Evolutionary conservation across 2,797 vertebrate genomes (phyloP), one percentile per base, ranked within the genome.

Genomic region (Helarctos malayanus): DNA sequence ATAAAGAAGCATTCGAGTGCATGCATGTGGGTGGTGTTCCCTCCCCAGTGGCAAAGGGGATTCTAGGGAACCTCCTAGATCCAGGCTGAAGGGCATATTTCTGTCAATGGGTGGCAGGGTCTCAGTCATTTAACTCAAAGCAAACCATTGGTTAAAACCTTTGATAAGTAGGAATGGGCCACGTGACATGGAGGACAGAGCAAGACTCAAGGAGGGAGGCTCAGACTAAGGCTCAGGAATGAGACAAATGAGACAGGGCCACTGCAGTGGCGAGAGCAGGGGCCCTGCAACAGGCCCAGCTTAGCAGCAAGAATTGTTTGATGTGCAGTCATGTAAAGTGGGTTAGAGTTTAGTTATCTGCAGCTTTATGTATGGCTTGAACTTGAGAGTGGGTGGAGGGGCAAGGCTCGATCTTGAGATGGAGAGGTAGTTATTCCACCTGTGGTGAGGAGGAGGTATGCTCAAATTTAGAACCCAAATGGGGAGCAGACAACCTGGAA

Each of bases 381-480:
- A 54, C 13, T 71, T 11, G 41, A 59, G 79, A 38, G 68, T 54
- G 18, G 45, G 65, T 47, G 21, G 45, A 56, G 57, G 52, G 25
- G 13, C 61, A 75, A 63, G 18, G 12, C 35, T 80, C 0, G 1
- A 9, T 78, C n/a, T 88, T 73, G n/a, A 89, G 85, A 59, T 78
- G 23, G 47, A 81, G 79, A 73, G 76, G 19, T 41, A 47, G 38
- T 29, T 35, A 90, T n/a, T 35, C 49, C 49, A 32, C 27, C 19
- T 21, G 27, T 52, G 56, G 19, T 52, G 23, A 88, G 35, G 52
- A 45, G 78, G 32, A 79, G 21, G 47, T 8, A 32, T 15, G 32
- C 27, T 86, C 16, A 83, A 69, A 75, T 80, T 86, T 59, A 93
- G 91, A 92, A 91, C 35, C n/a, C 38, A 54, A 69, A 93, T 13